Conservation (phyloP, 2,888 invertebrate species). For the Platerodrilus igneus region DNA sequence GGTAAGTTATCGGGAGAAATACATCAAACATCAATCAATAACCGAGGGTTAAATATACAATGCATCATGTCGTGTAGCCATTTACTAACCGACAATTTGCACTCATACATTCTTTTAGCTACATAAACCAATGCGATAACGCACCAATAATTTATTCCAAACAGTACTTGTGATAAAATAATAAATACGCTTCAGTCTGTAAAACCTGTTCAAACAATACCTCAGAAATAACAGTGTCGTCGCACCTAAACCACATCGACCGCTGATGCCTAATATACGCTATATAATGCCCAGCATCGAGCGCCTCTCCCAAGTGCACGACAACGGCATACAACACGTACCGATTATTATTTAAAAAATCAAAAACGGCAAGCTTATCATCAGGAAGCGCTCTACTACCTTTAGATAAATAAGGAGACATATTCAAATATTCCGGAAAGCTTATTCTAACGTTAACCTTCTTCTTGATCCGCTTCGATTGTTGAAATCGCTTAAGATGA, state of each 20-base stretch:
- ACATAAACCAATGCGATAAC: too few species aligned
- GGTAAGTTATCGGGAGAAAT: too few species aligned
- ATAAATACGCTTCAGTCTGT: slow-evolving; percentile 91
- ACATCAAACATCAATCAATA: too few species aligned
- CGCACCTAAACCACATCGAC: slow-evolving; percentile 94
- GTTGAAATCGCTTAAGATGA: slow-evolving; percentile 94
- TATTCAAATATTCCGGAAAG: slow-evolving; percentile 91
- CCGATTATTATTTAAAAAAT: too few species aligned
- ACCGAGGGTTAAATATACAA: too few species aligned
- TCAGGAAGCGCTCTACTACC: slow-evolving; percentile 41
- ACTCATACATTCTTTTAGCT: too few species aligned
- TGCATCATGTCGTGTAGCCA: too few species aligned
- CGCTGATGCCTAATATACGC: slow-evolving; percentile 92
- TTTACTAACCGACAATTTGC: too few species aligned
- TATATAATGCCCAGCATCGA: slow-evolving; percentile 93
- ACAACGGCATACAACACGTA: slow-evolving; percentile 96
- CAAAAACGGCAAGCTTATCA: too few species aligned
- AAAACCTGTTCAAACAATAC: slow-evolving; percentile 87
- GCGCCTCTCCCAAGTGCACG: slow-evolving; percentile 82
- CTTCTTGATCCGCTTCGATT: slow-evolving; percentile 75
- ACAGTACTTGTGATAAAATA: slow-evolving; percentile 95
- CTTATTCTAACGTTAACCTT: slow-evolving; percentile 91
- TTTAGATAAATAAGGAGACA: slow-evolving; percentile 90
- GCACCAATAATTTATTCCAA: too few species aligned
- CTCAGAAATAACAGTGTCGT: slow-evolving; percentile 89